Base-by-base conservation (phyloP, 2,888 invertebrate species). In the Drosophila testacea region DNA sequence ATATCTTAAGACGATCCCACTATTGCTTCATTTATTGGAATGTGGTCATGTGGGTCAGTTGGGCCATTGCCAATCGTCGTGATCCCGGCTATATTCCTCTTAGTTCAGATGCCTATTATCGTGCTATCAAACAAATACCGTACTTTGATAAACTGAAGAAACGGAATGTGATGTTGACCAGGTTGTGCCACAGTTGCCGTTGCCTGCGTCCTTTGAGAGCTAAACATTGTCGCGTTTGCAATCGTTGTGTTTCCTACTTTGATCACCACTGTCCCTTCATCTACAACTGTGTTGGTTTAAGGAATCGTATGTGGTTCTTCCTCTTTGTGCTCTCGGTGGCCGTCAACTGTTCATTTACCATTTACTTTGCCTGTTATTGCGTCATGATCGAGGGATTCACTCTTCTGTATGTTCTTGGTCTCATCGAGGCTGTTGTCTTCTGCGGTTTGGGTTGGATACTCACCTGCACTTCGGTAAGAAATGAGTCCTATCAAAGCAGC, bases 251-350 rank as follows among this genome's bases (percentile, higher is more conserved):
- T 3, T 95, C 95, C 0, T 97, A 97, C 91, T 98, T 98, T 90
- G 98, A 98, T 91, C 98, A 98, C 92, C 98, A 98, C 91, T 98
- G 98, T 91, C 98, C 98, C 0, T 98, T 98, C 91, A 97, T 98
- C 83, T 97, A 98, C 93, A 98, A 98, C 92, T 98, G 98, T 92
- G 97, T 98, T 16, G 98, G 98, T 1, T 94, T 98, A 41, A 95
- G 96, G 69, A 98, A 98, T 93, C 95, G 98, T 88, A 96, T 97
- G 94, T 98, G 98, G 97, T 98, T 98, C 93, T 96, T 97, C 91
- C 93, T 97, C 61, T 98, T 98, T 91, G 97, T 97, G 1, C 95
- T 96, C 94, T 96, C 96, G 85, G 95, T 97, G 34, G 97, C 97
- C 9, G 95, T 97, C 70, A 97, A 97, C 92, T 97, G 97, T 92